These are phyloP conservation scores for Agrenia bidenticulata DNA, from an alignment of 2,888 invertebrate species.

Conservation along the genomic window DNA sequence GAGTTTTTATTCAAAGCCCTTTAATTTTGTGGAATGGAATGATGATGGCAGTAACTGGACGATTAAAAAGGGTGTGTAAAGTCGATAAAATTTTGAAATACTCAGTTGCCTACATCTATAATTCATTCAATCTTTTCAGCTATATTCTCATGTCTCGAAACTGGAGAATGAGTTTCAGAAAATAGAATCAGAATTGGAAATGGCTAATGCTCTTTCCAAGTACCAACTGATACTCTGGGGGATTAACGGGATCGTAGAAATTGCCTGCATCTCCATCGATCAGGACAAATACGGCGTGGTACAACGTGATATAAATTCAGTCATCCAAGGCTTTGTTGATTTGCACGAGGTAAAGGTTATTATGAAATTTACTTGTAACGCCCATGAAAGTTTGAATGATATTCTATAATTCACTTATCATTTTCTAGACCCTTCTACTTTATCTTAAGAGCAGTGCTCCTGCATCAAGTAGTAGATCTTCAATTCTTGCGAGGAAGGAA, in stretches of 20 bases:
- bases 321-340: neutral
- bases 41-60: no score
- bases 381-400: no score
- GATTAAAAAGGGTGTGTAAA: no score
- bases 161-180: neutral
- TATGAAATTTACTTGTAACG: neutral
- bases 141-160: neutral
- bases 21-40: no score
- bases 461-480: no score
- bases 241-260: neutral
- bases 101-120: no score
- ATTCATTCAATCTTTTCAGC: neutral
- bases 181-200: neutral
- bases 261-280: neutral
- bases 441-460: no score
- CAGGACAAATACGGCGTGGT: neutral
- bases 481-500: no score
- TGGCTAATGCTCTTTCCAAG: neutral
- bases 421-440: no score
- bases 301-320: neutral
- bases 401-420: no score
- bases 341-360: neutral
- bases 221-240: conserved; percentile 1
- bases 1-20: no score
- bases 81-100: no score